Evolutionary conservation across 2,797 vertebrate species (phyloP).

Genomic region (Sebastes umbrosus): DNA sequence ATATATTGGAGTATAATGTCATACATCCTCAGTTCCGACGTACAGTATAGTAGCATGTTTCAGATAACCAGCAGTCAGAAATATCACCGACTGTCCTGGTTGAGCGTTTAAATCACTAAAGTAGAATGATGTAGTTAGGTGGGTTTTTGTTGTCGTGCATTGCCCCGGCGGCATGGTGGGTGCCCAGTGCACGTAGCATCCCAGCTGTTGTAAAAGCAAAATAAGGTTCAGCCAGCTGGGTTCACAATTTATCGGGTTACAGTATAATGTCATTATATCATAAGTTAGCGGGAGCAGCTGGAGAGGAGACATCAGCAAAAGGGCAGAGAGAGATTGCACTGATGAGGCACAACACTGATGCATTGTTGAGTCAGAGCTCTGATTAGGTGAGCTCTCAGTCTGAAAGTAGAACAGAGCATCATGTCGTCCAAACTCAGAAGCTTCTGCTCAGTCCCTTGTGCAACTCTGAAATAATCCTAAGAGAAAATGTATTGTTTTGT

Average conservation of each 20-base stretch:
- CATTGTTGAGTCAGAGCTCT: conserved; percentile 43
- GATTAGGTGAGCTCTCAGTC: conserved; percentile 35
- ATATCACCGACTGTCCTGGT: background rate
- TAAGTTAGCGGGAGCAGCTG: conserved; percentile 65
- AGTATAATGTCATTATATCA: conserved; percentile 62
- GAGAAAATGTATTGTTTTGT: background rate
- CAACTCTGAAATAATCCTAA: background rate
- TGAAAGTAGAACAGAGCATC: conserved; percentile 31
- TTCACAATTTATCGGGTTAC: conserved; percentile 58
- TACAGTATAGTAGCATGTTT: conserved; percentile 2
- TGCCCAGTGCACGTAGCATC: conserved; percentile 5
- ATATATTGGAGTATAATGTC: background rate
- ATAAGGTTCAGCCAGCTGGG: conserved; percentile 54
- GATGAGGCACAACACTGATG: conserved; percentile 25
- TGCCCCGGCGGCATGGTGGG: background rate
- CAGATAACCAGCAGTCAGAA: conserved; percentile 6
- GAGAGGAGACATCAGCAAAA: conserved; percentile 40
- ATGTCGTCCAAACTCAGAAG: conserved; percentile 8
- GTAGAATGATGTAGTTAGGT: background rate
- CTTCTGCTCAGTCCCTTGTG: background rate
- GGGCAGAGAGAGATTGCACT: conserved; percentile 3
- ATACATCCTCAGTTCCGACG: background rate
- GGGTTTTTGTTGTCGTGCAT: conserved; percentile 5
- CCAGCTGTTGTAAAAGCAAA: conserved; percentile 53
- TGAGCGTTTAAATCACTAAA: background rate